These are phyloP conservation scores for Cryptocephalus primarius DNA, from an alignment of 2,888 invertebrate genomes.

Conservation along the genomic window DNA sequence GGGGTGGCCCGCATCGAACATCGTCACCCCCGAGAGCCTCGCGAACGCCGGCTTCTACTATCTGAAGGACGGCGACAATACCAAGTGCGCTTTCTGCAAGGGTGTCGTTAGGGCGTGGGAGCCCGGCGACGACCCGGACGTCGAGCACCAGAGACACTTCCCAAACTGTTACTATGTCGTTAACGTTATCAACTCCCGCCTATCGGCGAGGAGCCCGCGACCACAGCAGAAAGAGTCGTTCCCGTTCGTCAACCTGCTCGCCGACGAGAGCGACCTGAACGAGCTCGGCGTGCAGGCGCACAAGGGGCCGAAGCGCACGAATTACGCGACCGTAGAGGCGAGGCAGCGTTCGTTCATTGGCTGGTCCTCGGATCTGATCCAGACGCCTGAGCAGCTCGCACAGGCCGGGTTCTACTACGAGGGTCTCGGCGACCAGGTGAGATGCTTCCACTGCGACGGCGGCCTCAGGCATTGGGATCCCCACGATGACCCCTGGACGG, in stretches of 20 bases:
- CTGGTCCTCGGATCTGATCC: slow-evolving; percentile 69
- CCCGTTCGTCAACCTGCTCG: slow-evolving; percentile 20
- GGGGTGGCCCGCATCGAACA: slow-evolving; percentile 57
- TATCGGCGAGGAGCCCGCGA: not conserved
- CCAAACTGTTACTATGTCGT: slow-evolving; percentile 46
- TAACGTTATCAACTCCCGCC: slow-evolving; percentile 35
- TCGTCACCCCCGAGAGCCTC: slow-evolving; percentile 58
- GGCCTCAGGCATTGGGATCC: slow-evolving; percentile 84
- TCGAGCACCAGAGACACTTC: slow-evolving; percentile 54
- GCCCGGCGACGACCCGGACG: slow-evolving; percentile 55
- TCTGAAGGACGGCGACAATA: slow-evolving; percentile 56
- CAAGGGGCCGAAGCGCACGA: slow-evolving; percentile 51
- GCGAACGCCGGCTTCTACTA: slow-evolving; percentile 83
- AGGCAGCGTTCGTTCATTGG: slow-evolving; percentile 58
- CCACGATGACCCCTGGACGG: slow-evolving; percentile 84
- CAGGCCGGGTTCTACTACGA: slow-evolving; percentile 85
- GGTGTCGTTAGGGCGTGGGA: slow-evolving; percentile 58
- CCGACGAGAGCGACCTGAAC: slow-evolving; percentile 37
- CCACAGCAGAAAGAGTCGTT: slow-evolving; percentile 9
- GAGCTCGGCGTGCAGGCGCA: slow-evolving; percentile 51
- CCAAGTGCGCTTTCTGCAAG: slow-evolving; percentile 75
- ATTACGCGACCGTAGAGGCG: slow-evolving; percentile 56
- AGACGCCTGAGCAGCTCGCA: slow-evolving; percentile 65
- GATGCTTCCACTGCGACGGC: slow-evolving; percentile 92
- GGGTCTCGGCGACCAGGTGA: slow-evolving; percentile 62